A percentile compares a stretch with the other conserved stretches of the same genome.
phyloP scores from a whole-genome alignment of 2,888 invertebrate genomes.

The Pterostichus madidus region DNA sequence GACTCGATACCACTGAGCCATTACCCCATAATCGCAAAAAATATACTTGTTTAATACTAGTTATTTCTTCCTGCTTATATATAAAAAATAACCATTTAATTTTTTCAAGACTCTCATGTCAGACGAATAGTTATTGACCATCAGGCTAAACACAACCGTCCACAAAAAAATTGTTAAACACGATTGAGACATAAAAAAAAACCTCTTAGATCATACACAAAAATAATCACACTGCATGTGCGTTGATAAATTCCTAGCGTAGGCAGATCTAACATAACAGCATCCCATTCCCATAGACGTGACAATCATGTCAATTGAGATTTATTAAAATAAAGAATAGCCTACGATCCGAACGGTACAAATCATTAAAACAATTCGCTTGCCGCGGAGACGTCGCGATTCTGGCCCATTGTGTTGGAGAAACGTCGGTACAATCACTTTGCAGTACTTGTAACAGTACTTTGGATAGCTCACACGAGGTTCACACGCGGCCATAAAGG shows the following conservation, averaged over 20 bases:
- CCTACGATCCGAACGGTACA: conserved; percentile 43
- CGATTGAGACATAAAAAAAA: conserved; percentile 5
- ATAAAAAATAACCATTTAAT: too few species aligned
- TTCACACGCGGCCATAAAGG: background rate
- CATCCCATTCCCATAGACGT: conserved; percentile 1
- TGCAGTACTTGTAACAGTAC: conserved; percentile 8
- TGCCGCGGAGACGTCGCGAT: background rate
- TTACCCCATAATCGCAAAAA: too few species aligned
- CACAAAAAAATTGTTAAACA: conserved; percentile 7
- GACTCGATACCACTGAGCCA: too few species aligned
- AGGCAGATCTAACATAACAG: background rate
- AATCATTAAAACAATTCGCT: conserved; percentile 40
- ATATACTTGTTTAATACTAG: too few species aligned
- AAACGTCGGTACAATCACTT: background rate
- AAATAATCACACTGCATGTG: conserved; percentile 25
- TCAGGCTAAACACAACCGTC: background rate
- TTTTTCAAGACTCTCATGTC: background rate
- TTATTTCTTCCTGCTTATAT: too few species aligned
- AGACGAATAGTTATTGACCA: conserved; percentile 24
- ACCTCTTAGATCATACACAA: background rate
- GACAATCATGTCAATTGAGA: conserved; percentile 34
- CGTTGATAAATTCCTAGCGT: background rate
- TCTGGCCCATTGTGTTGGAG: conserved; percentile 6
- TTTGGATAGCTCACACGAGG: background rate
- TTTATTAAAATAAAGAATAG: conserved; percentile 32